These are phyloP conservation scores for Cololabis saira DNA, from an alignment of 2,113 vertebrate genomes.

Conservation along the genomic window DNA sequence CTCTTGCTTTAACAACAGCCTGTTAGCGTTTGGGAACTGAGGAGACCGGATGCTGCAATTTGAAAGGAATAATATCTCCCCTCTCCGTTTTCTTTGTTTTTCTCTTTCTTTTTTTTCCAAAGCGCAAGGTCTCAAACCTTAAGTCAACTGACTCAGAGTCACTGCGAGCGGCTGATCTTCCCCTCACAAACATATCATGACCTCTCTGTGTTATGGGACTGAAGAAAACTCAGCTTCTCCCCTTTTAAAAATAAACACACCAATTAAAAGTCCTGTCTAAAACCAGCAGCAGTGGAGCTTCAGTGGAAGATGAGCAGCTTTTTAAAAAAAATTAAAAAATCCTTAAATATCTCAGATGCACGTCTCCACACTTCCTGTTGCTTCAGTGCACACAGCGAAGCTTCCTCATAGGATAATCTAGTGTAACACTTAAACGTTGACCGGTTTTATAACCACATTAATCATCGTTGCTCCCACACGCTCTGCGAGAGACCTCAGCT, in stretches of 20 bases:
- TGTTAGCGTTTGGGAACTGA: conserved; percentile 2
- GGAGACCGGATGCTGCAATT: not conserved
- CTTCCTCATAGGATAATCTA: conserved; percentile 63
- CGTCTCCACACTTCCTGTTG: conserved; percentile 44
- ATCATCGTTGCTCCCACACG: conserved; percentile 52
- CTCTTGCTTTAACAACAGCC: not conserved
- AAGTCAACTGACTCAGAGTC: not conserved
- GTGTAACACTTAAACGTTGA: conserved; percentile 62
- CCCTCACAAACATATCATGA: conserved; percentile 5
- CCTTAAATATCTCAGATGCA: conserved; percentile 60
- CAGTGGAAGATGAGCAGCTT: conserved; percentile 27
- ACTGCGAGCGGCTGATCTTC: conserved; percentile 4
- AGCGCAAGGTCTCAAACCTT: too few species aligned
- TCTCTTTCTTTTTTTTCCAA: too few species aligned
- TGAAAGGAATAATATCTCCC: not conserved
- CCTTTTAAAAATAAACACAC: conserved; percentile 39
- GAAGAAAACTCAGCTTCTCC: conserved; percentile 19
- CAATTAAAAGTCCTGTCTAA: conserved; percentile 42
- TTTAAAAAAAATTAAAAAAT: too few species aligned
- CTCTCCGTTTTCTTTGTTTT: too few species aligned
- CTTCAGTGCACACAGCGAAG: conserved; percentile 39
- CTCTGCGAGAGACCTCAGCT: conserved; percentile 25
- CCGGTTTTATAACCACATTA: conserved; percentile 70
- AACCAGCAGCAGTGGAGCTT: conserved; percentile 12
- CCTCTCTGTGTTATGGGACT: conserved; percentile 18